Base-by-base conservation (phyloP, 2,113 vertebrate species). In the Perognathus longimembris region DNA sequence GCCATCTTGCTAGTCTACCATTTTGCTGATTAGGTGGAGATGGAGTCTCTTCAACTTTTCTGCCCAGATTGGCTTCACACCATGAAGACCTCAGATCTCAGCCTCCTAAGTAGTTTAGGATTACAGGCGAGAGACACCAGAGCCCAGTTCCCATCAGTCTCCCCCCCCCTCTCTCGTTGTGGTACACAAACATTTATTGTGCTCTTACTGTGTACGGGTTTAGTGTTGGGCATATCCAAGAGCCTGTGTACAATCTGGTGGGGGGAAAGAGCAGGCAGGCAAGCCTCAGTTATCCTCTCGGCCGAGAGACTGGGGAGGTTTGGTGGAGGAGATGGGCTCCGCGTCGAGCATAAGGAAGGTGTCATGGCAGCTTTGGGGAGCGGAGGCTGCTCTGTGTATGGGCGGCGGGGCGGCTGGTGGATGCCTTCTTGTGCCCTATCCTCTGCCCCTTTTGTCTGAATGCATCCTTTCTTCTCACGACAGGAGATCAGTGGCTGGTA, bases 401-500 rank as follows among this genome's bases (percentile, higher is more conserved):
- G 45, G 45, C 15, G 67, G 63, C 40, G 50, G 70, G 59, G 45
- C 24, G 9, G 18, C 40, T 57, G 32, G 70, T 66, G 78, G 32
- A 54, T 38, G 57, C 61, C 92, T 59, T 42, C 34, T 17, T 38
- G 11, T 69, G 45, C 20, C 22, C 61, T 96, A 30, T 69, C 22
- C 64, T 96, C 34, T 69, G 66, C 70, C 70, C 79, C 9, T 42
- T 30, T 32, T 63, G 8, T 45, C 92, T 78, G 42, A 95, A 28
- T 3, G 3, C 77, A 34, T 45, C 61, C 61, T 10, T n/a, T 18
- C 76, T 94, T 85, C 57, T 93, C 21, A 1, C 6, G 2, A 89
- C 84, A 99, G 99, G 98, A 98, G 84, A 96, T 98, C 97, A 98
- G 96, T 2, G 99, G 99, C 96, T 99, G 99, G 99, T 99, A 99